Percentiles rank a stretch among this genome's conserved stretches.
phyloP scores from a whole-genome alignment of 2,797 vertebrate species.

The Iguana delicatissima region DNA sequence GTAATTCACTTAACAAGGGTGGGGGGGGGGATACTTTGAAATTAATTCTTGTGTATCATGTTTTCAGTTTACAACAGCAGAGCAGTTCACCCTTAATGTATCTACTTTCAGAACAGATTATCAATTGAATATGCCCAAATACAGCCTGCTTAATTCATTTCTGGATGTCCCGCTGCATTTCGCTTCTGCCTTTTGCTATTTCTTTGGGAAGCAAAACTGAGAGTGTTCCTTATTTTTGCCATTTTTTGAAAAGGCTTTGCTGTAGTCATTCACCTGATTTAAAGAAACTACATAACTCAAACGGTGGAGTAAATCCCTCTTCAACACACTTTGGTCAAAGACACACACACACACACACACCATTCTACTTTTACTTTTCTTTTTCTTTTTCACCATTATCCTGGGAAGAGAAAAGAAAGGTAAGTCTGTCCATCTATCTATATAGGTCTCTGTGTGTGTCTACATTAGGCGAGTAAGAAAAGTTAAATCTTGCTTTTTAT shows the following conservation, averaged over 20 bases:
- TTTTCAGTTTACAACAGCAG: constrained; percentile 71
- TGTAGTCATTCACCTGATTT: constrained; percentile 75
- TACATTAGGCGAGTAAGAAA: constrained; percentile 62
- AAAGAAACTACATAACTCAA: constrained; percentile 74
- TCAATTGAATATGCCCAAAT: constrained; percentile 69
- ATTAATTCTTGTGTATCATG: constrained; percentile 74
- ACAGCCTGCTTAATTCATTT: constrained; percentile 71
- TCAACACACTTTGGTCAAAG: constrained; percentile 74
- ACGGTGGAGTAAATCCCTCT: constrained; percentile 76
- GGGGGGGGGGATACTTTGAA: constrained; percentile 61
- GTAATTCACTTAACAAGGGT: constrained; percentile 71
- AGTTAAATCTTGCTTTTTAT: constrained; percentile 72
- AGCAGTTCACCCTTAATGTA: constrained; percentile 72
- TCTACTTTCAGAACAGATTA: constrained; percentile 74
- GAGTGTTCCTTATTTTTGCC: constrained; percentile 70
- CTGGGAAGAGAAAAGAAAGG: constrained; percentile 60
- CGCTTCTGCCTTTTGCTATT: constrained; percentile 71
- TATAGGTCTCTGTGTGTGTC: constrained; percentile 27
- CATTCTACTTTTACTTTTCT: constrained; percentile 74
- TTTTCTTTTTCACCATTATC: constrained; percentile 76
- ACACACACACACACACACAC: constrained; percentile 16
- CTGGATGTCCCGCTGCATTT: constrained; percentile 71
- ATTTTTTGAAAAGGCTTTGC: constrained; percentile 68
- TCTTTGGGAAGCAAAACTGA: constrained; percentile 70
- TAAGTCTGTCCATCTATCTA: constrained; percentile 60